phyloP scores from a whole-genome alignment of 2,888 invertebrate genomes.

The Tetropium fuscum region DNA sequence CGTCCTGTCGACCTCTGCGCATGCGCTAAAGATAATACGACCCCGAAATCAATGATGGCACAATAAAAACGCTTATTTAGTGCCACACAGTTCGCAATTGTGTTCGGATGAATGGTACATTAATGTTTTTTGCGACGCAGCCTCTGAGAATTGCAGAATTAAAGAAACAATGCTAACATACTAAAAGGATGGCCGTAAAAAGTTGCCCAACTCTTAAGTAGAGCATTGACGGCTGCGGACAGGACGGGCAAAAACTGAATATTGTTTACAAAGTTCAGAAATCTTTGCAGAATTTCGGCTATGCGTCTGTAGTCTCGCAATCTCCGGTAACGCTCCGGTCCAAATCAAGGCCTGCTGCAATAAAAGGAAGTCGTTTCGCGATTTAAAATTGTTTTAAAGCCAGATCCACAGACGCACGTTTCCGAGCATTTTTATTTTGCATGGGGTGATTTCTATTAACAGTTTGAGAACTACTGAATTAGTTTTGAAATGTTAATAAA shows the following conservation, averaged over 20 bases:
- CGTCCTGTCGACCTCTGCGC: too few relatives aligned
- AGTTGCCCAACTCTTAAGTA: constrained; percentile 53
- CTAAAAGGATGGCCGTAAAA: constrained; percentile 53
- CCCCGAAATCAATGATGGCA: constrained; percentile 49
- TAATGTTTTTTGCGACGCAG: constrained; percentile 59
- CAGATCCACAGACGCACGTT: too few relatives aligned
- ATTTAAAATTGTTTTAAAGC: too few relatives aligned
- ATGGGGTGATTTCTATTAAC: too few relatives aligned
- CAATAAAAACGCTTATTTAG: constrained; percentile 48
- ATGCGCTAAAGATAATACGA: constrained; percentile 37
- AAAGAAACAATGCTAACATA: constrained; percentile 59
- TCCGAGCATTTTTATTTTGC: too few relatives aligned
- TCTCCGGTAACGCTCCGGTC: background rate
- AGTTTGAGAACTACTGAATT: too few relatives aligned
- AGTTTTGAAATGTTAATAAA: too few relatives aligned
- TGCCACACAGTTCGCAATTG: constrained; percentile 61
- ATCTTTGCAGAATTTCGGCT: constrained; percentile 42
- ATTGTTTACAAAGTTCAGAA: constrained; percentile 47
- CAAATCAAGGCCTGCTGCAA: background rate
- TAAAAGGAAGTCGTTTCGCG: too few relatives aligned
- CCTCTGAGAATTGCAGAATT: constrained; percentile 61
- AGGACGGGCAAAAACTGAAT: constrained; percentile 40
- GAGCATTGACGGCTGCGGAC: constrained; percentile 46
- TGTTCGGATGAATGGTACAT: constrained; percentile 63
- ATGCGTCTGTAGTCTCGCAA: constrained; percentile 16